Conservation (phyloP, 1,140 invertebrate genomes). For the Cotesia vestalis region DNA sequence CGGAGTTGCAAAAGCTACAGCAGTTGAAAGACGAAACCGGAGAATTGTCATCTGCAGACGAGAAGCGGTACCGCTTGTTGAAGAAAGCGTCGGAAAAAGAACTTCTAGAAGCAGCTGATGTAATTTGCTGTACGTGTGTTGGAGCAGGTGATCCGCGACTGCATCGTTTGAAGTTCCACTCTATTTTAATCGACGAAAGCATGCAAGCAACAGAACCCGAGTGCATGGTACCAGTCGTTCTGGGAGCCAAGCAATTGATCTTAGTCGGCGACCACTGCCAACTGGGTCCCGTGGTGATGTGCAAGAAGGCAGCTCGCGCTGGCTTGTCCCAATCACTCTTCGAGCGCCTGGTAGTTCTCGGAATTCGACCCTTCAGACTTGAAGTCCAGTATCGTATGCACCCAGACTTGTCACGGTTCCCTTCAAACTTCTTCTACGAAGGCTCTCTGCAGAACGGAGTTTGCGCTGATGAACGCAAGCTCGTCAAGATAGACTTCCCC, state of each 20-base stretch:
- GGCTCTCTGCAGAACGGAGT: slow-evolving; percentile 98
- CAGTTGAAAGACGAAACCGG: slow-evolving; percentile 97
- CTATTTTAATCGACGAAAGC: slow-evolving; percentile 98
- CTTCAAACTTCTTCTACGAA: slow-evolving; percentile 99
- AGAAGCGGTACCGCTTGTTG: slow-evolving; percentile 91
- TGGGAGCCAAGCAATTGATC: slow-evolving; percentile 95
- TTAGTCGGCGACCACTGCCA: slow-evolving; percentile 99
- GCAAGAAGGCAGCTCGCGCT: slow-evolving; percentile 97
- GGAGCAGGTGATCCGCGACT: slow-evolving; percentile 96
- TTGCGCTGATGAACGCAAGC: slow-evolving; percentile 90
- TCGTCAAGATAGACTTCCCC: slow-evolving; percentile 94
- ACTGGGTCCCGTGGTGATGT: slow-evolving; percentile 98
- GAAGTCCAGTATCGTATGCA: slow-evolving; percentile 99
- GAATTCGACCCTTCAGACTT: slow-evolving; percentile 92
- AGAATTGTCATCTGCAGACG: slow-evolving; percentile 92
- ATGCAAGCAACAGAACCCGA: slow-evolving; percentile 97
- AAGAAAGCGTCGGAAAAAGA: slow-evolving; percentile 94
- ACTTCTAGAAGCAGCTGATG: slow-evolving; percentile 94
- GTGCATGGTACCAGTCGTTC: slow-evolving; percentile 97
- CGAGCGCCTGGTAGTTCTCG: slow-evolving; percentile 95
- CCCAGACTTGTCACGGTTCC: slow-evolving; percentile 95
- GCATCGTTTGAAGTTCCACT: slow-evolving; percentile 92
- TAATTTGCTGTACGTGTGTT: slow-evolving; percentile 99
- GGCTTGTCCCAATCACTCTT: slow-evolving; percentile 98
- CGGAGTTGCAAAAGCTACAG: slow-evolving; percentile 94